Evolutionary conservation across 2,797 vertebrate species (phyloP), one percentile per base, ranked within the genome.

Genomic region (Sebastes trivittatus): DNA sequence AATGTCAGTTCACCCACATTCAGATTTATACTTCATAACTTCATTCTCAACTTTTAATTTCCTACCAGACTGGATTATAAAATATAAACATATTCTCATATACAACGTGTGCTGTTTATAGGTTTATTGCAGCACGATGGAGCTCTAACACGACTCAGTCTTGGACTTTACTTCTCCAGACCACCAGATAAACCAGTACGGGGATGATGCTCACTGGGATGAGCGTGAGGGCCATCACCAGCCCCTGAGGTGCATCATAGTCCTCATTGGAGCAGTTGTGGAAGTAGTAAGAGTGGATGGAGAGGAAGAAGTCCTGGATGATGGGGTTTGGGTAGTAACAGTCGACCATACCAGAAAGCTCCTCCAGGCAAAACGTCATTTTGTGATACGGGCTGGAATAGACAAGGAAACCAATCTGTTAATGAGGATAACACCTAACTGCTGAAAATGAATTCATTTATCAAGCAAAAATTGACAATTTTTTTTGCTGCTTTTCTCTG

Each of bases 321-420:
- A n/a, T 2, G 8, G 52, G 32, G 83, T 95, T 95, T 1, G 95
- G 95, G 78, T 91, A 95, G 65, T 49, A 91, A 67, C 95, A 96
- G 1, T 0, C 0, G 0, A 8, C 0, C 0, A 0, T 0, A 0
- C 0, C 0, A 1, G 78, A 62, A 5, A 54, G 0, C 0, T 0
- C 0, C 80, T 95, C 93, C 86, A 95, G 0, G 66, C 95, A 96
- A 0, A 0, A 0, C 0, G 88, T 87, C 85, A 96, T 3, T 0
- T 1, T 0, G 23, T 81, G 52, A 83, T 96, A 96, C 0, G 83
- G 29, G 0, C 96, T 96, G 93, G 5, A 78, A 67, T 0, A 55
- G 29, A 72, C 1, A 7, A 4, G 8, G 11, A 55, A 34, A 32
- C 7, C 5, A n/a, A 11, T 4, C 3, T 25, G 1, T 70, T 14